Evolutionary conservation across 64 coral and sea anemone genomes (phyloP).

Genomic region (Platygyra sinensis): DNA sequence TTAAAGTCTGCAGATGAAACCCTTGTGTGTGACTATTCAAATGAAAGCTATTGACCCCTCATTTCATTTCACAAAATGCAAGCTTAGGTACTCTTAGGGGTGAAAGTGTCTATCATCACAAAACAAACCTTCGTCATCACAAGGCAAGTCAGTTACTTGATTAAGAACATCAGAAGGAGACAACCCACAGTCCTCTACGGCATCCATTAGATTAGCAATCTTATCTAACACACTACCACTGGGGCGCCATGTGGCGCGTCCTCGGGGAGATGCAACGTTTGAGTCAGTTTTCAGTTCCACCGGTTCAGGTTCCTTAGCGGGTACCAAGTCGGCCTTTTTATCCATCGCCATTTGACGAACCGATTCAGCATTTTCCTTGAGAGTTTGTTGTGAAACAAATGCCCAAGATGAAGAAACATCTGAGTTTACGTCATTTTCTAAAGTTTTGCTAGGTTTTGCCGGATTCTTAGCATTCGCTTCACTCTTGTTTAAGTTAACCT

Average conservation of each 20-base stretch:
- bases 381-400: not conserved
- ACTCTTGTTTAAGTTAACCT: not conserved
- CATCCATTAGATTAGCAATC: slow-evolving; percentile 81
- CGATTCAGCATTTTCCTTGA: too few relatives aligned
- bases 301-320: not conserved
- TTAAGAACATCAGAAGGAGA: slow-evolving; percentile 79
- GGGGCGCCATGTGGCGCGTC: slow-evolving; percentile 76
- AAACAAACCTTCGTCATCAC: slow-evolving; percentile 79
- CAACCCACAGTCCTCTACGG: slow-evolving; percentile 70
- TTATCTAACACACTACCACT: slow-evolving; percentile 82
- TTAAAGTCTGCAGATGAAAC: too few relatives aligned
- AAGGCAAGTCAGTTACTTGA: slow-evolving; percentile 70
- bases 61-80: too few relatives aligned
- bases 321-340: not conserved
- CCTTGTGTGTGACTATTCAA: too few relatives aligned
- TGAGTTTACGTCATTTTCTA: not conserved
- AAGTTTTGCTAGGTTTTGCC: not conserved
- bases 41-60: too few relatives aligned
- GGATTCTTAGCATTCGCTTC: not conserved
- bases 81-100: too few relatives aligned
- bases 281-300: not conserved
- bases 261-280: slow-evolving; percentile 10
- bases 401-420: not conserved
- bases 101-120: not conserved
- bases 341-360: too few relatives aligned